Percentiles rank a stretch among this genome's conserved stretches.
These are phyloP conservation scores for Pangasius krempfi DNA, from an alignment of 2,797 vertebrate species.

Conservation along the genomic window DNA sequence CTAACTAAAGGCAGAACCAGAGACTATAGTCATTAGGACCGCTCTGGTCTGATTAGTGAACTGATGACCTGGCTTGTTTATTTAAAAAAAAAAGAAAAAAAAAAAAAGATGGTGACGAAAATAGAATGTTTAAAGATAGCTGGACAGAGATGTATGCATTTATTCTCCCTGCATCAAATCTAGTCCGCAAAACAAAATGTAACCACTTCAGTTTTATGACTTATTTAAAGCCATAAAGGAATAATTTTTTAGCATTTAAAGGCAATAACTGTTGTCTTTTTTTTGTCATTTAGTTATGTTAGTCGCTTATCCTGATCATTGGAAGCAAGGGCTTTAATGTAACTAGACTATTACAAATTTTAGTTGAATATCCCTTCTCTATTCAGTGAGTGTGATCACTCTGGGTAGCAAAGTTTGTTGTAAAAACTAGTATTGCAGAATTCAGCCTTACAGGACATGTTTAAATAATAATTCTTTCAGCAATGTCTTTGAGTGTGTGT, in stretches of 20 bases:
- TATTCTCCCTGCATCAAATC: neutral
- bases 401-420: neutral
- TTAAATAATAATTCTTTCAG: neutral
- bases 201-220: neutral
- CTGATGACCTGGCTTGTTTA: neutral
- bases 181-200: neutral
- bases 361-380: neutral
- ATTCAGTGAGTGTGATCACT: neutral
- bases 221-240: neutral
- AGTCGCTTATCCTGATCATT: neutral
- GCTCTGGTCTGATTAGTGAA: neutral
- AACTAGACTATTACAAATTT: neutral
- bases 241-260: neutral
- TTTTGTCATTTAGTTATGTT: neutral
- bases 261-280: neutral
- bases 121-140: neutral
- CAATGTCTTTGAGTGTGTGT: neutral
- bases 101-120: neutral
- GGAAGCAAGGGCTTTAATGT: neutral
- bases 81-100: neutral
- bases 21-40: neutral
- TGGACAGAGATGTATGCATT: neutral
- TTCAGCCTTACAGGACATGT: neutral
- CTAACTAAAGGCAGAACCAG: neutral
- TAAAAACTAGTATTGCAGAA: neutral